phyloP scores from a whole-genome alignment of 2,888 invertebrate species.

The Cheiracanthium punctorium region DNA sequence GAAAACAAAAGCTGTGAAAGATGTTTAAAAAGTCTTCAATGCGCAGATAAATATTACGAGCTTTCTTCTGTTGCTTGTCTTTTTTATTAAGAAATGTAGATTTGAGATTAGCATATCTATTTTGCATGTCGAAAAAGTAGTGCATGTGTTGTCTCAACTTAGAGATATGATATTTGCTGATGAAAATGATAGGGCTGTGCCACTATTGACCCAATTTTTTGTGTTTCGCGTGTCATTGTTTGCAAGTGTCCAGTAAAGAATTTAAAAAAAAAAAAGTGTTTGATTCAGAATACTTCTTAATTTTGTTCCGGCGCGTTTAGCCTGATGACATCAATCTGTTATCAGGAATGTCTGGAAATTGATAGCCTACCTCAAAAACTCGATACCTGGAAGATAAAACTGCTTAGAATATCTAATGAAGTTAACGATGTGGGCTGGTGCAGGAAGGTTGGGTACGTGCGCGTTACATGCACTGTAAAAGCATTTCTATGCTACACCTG shows the following conservation, averaged over 20 bases:
- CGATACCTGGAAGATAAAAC: no score
- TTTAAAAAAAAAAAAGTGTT: not conserved
- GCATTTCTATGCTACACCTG: no score
- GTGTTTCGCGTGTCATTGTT: not conserved
- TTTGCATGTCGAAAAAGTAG: slow-evolving; percentile 14
- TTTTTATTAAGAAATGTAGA: not conserved
- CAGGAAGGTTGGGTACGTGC: no score
- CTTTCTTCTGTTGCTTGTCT: not conserved
- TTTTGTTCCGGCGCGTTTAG: not conserved
- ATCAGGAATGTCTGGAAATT: no score
- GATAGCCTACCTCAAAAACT: no score
- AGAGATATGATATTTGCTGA: not conserved
- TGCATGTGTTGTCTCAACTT: not conserved
- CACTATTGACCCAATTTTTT: slow-evolving; percentile 6
- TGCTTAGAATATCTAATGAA: no score
- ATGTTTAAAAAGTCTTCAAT: no score
- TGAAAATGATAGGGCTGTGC: not conserved
- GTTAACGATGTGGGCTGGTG: no score
- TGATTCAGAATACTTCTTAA: not conserved
- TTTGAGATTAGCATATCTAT: slow-evolving; percentile 1
- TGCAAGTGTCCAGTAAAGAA: not conserved
- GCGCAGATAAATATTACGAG: not conserved
- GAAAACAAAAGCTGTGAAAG: no score
- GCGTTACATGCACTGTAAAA: no score
- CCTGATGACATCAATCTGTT: not conserved